Evolutionary conservation across 2,797 vertebrate genomes (phyloP).

Genomic region (Discoglossus pictus): DNA sequence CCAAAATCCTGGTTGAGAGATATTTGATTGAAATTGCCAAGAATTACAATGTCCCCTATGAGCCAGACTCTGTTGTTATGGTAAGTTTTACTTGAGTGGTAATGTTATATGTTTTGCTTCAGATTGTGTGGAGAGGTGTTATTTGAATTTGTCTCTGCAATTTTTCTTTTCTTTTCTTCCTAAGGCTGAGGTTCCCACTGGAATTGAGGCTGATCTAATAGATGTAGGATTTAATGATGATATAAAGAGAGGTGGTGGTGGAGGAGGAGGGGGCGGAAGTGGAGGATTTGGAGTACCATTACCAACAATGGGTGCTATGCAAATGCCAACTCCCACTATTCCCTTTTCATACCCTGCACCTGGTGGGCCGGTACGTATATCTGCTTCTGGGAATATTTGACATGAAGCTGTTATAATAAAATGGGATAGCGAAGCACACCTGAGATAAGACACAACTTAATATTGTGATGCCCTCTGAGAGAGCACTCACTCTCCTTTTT

Average conservation of each 20-base stretch:
- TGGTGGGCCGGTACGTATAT: conserved; percentile 35
- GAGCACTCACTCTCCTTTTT: too few relatives aligned
- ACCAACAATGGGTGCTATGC: not conserved
- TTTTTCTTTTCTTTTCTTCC: conserved; percentile 23
- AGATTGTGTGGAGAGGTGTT: not conserved
- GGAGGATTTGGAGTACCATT: conserved; percentile 59
- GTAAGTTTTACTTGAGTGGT: conserved; percentile 79
- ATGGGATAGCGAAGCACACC: too few relatives aligned
- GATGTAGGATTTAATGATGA: conserved; percentile 86
- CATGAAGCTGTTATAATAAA: too few relatives aligned
- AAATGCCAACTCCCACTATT: conserved; percentile 12
- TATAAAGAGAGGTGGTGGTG: conserved; percentile 78
- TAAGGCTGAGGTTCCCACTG: conserved; percentile 88
- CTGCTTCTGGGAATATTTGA: too few relatives aligned
- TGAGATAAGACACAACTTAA: too few relatives aligned
- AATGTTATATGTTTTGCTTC: too few relatives aligned
- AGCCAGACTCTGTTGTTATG: conserved; percentile 94
- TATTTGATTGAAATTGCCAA: conserved; percentile 98
- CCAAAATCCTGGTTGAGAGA: conserved; percentile 96
- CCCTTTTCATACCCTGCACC: fast-evolving
- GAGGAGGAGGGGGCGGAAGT: conserved; percentile 68
- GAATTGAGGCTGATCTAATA: conserved; percentile 89
- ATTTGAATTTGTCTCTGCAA: too few relatives aligned
- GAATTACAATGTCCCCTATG: conserved; percentile 97
- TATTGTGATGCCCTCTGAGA: too few relatives aligned